These are phyloP conservation scores for Geopemphigus sp. DNA, from an alignment of 1,140 invertebrate genomes.

Conservation along the genomic window DNA sequence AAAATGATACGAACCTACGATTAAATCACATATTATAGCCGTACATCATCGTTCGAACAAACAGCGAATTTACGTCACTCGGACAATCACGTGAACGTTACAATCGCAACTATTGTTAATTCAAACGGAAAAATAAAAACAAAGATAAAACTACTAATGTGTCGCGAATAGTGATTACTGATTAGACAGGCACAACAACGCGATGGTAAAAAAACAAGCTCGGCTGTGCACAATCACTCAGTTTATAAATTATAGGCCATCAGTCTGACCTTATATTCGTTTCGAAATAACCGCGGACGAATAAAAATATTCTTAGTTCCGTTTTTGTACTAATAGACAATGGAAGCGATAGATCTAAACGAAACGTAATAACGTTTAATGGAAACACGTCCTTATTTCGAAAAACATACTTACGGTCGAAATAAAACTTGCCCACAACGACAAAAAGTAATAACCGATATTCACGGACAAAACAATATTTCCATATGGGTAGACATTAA, in stretches of 20 bases:
- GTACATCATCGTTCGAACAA: neutral
- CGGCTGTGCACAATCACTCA: neutral
- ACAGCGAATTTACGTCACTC: neutral
- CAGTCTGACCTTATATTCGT: slow-evolving; percentile 12
- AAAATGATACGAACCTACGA: neutral
- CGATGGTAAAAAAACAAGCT: neutral
- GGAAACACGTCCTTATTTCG: no score
- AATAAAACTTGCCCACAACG: no score
- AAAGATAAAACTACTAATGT: neutral
- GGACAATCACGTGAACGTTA: neutral
- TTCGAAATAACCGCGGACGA: neutral
- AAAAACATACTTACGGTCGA: no score
- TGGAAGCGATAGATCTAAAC: neutral
- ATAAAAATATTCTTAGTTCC: no score
- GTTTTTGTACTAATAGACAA: no score
- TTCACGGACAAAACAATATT: no score
- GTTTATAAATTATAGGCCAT: neutral
- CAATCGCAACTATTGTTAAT: no score
- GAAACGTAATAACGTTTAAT: no score
- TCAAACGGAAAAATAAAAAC: no score
- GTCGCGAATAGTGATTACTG: neutral
- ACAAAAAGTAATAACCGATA: no score
- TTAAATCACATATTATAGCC: neutral
- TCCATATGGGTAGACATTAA: no score
- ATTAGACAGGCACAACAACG: neutral